Base-by-base conservation (phyloP, 2,888 invertebrate species). In the Sarcophaga subvicina region DNA sequence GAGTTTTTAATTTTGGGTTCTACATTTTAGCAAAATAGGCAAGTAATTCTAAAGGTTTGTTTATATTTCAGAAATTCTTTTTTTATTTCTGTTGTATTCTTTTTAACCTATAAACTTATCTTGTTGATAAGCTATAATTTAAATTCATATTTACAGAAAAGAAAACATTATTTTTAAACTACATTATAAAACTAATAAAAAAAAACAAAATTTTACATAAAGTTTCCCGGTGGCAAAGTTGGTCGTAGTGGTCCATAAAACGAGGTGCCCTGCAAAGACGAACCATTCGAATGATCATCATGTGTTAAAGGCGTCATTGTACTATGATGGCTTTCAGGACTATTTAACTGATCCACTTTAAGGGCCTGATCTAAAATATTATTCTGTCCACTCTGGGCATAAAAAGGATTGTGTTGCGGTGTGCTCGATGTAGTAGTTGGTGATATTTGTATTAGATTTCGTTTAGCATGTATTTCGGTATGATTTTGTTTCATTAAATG, bases 291-390 rank as follows among this genome's bases (percentile, higher is more conserved):
- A 54, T 86, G 81, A 63, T 89, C 88, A 6, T 89, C 89, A n/a
- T 79, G 64, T 62, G 80, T 45, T 54, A 83, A 54, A 12, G 84
- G 20, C 5, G 83, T 76, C 25, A 79, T 83, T 63, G 67, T 81
- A 4, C 86, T 88, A 3, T 80, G 69, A 69, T 88, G 86, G 70
- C 88, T 89, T 17, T 88, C 85, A 0, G 88, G 83, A 59, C 88
- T 89, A 27, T 82, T 71, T 27, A 88, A 72, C 45, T 86, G 79
- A 12, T 85, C 64, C 22, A 62, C n/a, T 20, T 75, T 79, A 4
- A 82, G 69, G 25, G 73, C 64, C 2, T 76, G 69, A 69, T 62
- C 62, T 4, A 83, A 72, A 54, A 78, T 77, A 66, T 76, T 72
- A 17, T 64, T 14, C 3, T 79, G 49, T 2, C 2, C 37, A 37